Conservation (phyloP, 2,888 invertebrate genomes). For the Argyresthia goedartella region DNA sequence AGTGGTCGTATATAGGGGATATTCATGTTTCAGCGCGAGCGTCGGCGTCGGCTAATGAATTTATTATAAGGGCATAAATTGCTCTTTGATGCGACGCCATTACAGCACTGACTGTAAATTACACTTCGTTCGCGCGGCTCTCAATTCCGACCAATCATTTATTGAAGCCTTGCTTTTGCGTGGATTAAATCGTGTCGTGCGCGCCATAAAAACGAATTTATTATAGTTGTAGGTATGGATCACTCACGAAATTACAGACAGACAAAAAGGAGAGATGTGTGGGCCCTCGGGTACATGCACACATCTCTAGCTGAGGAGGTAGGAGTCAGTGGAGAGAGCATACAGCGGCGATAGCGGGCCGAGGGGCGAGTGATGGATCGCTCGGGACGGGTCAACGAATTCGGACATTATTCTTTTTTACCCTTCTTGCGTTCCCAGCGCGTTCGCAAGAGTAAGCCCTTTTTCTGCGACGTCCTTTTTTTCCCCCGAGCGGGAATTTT, state of each 20-base stretch:
- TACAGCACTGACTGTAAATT: conserved; percentile 58
- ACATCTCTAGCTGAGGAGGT: conserved; percentile 46
- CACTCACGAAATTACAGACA: conserved; percentile 16
- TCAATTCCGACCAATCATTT: conserved; percentile 43
- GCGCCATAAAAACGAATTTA: neutral
- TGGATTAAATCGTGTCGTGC: conserved; percentile 16
- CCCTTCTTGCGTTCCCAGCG: conserved; percentile 61
- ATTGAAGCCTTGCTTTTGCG: conserved; percentile 39
- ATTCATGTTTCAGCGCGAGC: conserved; percentile 22
- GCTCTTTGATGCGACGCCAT: conserved; percentile 63
- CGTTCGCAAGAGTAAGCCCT: conserved; percentile 67
- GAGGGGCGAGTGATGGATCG: conserved; percentile 69
- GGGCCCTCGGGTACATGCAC: conserved; percentile 50
- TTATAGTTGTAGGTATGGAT: neutral
- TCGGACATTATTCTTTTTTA: conserved; percentile 73
- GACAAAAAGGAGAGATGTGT: conserved; percentile 41
- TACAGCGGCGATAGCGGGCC: conserved; percentile 55
- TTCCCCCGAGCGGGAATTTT: conserved; percentile 49
- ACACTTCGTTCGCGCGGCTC: conserved; percentile 44
- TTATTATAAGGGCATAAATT: conserved; percentile 69
- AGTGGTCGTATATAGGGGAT: conserved; percentile 18
- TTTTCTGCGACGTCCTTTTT: conserved; percentile 67
- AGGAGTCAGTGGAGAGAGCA: conserved; percentile 7
- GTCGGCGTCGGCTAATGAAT: conserved; percentile 50
- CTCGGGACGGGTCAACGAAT: conserved; percentile 72